These are phyloP conservation scores for Megaustenia siamemsis DNA, from an alignment of 2,888 invertebrate genomes.

Conservation along the genomic window DNA sequence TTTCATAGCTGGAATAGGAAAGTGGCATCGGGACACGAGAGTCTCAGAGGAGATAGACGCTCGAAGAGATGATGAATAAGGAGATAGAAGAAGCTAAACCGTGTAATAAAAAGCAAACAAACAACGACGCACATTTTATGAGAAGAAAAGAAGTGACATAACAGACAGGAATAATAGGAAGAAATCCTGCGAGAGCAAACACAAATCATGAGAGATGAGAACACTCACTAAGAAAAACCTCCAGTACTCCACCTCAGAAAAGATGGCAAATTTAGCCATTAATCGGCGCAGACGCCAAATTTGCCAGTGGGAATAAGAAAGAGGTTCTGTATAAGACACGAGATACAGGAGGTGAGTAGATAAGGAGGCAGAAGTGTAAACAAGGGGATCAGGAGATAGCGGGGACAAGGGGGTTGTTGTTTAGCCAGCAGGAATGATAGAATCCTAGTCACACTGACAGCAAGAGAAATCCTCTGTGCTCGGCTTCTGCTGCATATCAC, in stretches of 20 bases:
- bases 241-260: no score
- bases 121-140: not conserved
- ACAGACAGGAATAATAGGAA: not conserved
- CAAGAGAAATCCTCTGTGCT: not conserved
- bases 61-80: not conserved
- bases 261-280: not conserved
- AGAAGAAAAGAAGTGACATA: not conserved
- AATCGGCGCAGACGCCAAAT: not conserved
- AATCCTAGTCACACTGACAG: conserved; percentile 1
- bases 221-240: no score
- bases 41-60: not conserved
- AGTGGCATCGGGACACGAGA: no score
- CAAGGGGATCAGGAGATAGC: not conserved
- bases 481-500: not conserved
- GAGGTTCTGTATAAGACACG: not conserved
- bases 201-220: not conserved
- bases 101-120: not conserved
- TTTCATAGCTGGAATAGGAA: no score
- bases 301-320: not conserved
- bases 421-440: not conserved
- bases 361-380: not conserved
- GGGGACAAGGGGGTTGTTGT: not conserved
- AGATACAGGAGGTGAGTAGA: not conserved
- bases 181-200: not conserved
- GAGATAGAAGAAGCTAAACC: not conserved